Percentiles rank a stretch among this genome's conserved stretches.
These are phyloP conservation scores for Semnopithecus entellus DNA, from an alignment of 2,113 vertebrate genomes.

Conservation along the genomic window DNA sequence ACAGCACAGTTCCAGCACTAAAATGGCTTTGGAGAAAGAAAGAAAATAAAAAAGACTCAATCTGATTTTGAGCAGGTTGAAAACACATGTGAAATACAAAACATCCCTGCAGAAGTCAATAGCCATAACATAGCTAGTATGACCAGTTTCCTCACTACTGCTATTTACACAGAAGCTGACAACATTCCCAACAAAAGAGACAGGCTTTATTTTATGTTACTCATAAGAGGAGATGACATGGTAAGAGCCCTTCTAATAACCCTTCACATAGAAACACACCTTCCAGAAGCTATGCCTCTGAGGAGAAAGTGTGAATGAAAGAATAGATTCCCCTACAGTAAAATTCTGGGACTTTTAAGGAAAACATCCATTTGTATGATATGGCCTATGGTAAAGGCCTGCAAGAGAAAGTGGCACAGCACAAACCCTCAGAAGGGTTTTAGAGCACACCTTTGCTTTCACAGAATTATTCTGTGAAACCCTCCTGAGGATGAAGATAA, in stretches of 20 bases:
- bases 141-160: background rate
- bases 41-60: constrained; percentile 80
- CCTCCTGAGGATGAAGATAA: constrained; percentile 63
- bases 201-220: constrained; percentile 64
- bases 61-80: constrained; percentile 79
- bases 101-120: constrained; percentile 58
- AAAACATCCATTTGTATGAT: constrained; percentile 78
- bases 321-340: constrained; percentile 75
- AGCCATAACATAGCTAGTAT: constrained; percentile 55
- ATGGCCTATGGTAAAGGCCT: constrained; percentile 70
- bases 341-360: constrained; percentile 81
- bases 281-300: constrained; percentile 77
- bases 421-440: background rate
- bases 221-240: constrained; percentile 74
- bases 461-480: constrained; percentile 70
- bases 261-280: constrained; percentile 68
- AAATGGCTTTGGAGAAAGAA: constrained; percentile 68
- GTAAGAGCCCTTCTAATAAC: constrained; percentile 71
- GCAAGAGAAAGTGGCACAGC: constrained; percentile 65
- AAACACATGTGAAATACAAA: constrained; percentile 69
- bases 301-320: constrained; percentile 79
- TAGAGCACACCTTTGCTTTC: constrained; percentile 52
- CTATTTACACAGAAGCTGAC: constrained; percentile 43
- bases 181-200: constrained; percentile 63
- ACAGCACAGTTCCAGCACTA: constrained; percentile 72